Percentiles rank a stretch among this genome's conserved stretches.
Conservation (phyloP, 2,888 invertebrate genomes). For the Drosophila diplacantha region DNA sequence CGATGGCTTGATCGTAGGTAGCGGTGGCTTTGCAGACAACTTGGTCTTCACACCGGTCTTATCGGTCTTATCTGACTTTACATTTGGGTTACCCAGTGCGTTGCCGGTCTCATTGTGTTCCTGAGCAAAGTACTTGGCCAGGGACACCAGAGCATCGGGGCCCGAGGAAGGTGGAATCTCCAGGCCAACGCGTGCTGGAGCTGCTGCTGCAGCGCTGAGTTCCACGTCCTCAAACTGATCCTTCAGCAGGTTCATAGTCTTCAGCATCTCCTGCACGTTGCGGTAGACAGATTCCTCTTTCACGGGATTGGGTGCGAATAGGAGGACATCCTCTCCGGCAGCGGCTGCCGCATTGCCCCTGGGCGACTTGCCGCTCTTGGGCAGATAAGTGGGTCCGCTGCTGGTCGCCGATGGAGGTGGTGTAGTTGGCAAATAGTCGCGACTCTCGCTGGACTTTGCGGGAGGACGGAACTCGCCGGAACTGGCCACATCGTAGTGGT, state of each 20-base stretch:
- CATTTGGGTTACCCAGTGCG: conserved; percentile 55
- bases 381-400: conserved; percentile 75
- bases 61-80: conserved; percentile 30
- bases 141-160: conserved; percentile 86
- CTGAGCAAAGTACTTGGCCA: conserved; percentile 87
- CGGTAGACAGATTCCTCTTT: conserved; percentile 79
- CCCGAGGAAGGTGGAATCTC: conserved; percentile 86
- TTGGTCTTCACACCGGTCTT: conserved; percentile 47
- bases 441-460: conserved; percentile 44
- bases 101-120: conserved; percentile 74
- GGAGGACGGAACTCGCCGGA: conserved; percentile 54
- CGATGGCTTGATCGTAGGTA: conserved; percentile 61
- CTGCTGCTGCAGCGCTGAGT: conserved; percentile 77
- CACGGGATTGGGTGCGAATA: conserved; percentile 68
- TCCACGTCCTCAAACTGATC: conserved; percentile 78
- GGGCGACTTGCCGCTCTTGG: conserved; percentile 56
- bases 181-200: conserved; percentile 81
- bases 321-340: conserved; percentile 60
- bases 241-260: conserved; percentile 82
- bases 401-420: conserved; percentile 59
- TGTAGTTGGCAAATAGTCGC: conserved; percentile 59
- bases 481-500: conserved; percentile 60
- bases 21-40: conserved; percentile 40
- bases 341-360: conserved; percentile 47
- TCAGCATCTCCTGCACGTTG: conserved; percentile 84